phyloP scores from a whole-genome alignment of 35 echinoderm and acorn worm genomes.

The Stichopus chloronotus region DNA sequence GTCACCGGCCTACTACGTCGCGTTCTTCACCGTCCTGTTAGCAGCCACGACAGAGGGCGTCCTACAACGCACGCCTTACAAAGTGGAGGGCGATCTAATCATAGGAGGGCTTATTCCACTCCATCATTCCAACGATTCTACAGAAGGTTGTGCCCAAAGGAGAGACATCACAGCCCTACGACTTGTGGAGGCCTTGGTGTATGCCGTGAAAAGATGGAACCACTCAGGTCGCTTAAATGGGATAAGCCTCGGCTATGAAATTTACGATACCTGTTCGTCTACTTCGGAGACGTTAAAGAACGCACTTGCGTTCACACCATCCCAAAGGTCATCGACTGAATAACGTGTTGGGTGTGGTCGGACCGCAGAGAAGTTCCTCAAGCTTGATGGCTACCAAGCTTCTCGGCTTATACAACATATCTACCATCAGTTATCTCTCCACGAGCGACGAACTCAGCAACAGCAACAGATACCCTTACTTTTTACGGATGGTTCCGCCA shows the following conservation, averaged over 20 bases:
- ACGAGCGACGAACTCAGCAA: slow-evolving; percentile 58
- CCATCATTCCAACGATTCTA: slow-evolving; percentile 49
- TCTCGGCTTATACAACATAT: slow-evolving; percentile 36
- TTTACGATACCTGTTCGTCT: slow-evolving; percentile 92
- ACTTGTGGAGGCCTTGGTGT: slow-evolving; percentile 55
- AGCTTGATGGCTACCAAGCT: slow-evolving; percentile 20
- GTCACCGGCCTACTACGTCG: neutral
- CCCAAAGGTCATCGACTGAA: slow-evolving; percentile 3
- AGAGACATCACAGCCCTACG: slow-evolving; percentile 38
- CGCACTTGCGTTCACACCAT: slow-evolving; percentile 73
- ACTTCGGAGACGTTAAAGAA: slow-evolving; percentile 67
- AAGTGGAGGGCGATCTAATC: slow-evolving; percentile 46
- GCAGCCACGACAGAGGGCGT: neutral
- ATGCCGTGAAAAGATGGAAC: slow-evolving; percentile 6
- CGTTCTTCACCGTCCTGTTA: neutral
- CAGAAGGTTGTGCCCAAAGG: slow-evolving; percentile 12
- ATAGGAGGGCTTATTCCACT: slow-evolving; percentile 64
- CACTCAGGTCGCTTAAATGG: neutral
- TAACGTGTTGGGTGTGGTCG: slow-evolving; percentile 41
- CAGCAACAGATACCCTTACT: slow-evolving; percentile 47
- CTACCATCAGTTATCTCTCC: slow-evolving; percentile 50
- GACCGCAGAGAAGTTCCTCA: slow-evolving; percentile 48
- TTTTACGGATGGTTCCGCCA: slow-evolving; percentile 56
- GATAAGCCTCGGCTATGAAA: slow-evolving; percentile 72
- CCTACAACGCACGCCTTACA: slow-evolving; percentile 28